A percentile compares a stretch with the other conserved stretches of the same genome.
phyloP scores from a whole-genome alignment of 1,140 invertebrate genomes.

The Aradophagus sp. region DNA sequence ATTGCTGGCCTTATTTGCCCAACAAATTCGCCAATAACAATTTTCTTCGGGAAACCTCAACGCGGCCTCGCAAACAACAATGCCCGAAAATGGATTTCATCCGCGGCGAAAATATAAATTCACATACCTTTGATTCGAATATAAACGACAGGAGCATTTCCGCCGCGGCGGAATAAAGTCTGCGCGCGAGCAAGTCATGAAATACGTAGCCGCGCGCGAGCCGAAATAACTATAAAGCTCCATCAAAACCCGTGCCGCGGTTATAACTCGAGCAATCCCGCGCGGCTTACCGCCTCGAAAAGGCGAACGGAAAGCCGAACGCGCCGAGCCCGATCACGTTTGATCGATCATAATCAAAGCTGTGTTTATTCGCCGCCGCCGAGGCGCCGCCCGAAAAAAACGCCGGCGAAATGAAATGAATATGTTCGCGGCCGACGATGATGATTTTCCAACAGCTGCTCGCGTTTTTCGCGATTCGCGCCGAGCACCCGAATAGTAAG shows the following conservation, averaged over 20 bases:
- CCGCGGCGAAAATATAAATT: too few relatives aligned
- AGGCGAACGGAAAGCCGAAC: neutral
- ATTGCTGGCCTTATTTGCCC: too few relatives aligned
- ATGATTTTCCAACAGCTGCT: constrained; percentile 44
- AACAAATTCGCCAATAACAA: too few relatives aligned
- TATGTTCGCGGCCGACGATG: constrained; percentile 17
- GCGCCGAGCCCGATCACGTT: neutral
- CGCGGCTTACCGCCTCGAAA: neutral
- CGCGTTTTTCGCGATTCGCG: constrained; percentile 19
- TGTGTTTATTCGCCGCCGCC: constrained; percentile 7
- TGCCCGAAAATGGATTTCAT: too few relatives aligned
- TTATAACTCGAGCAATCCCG: constrained; percentile 22
- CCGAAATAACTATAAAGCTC: constrained; percentile 32
- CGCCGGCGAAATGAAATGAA: constrained; percentile 40
- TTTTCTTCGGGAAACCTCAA: too few relatives aligned
- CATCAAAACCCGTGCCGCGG: constrained; percentile 18
- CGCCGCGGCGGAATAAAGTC: constrained; percentile 17
- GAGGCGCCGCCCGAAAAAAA: too few relatives aligned
- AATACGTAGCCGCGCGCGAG: constrained; percentile 10
- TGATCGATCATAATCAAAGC: constrained; percentile 32
- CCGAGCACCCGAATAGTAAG: too few relatives aligned
- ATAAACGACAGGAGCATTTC: constrained; percentile 32
- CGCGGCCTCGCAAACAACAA: too few relatives aligned
- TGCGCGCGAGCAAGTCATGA: constrained; percentile 17
- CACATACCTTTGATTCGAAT: constrained; percentile 30